These are phyloP conservation scores for Pseudomyrmex dendroicus DNA, from an alignment of 1,140 invertebrate genomes.

Conservation along the genomic window DNA sequence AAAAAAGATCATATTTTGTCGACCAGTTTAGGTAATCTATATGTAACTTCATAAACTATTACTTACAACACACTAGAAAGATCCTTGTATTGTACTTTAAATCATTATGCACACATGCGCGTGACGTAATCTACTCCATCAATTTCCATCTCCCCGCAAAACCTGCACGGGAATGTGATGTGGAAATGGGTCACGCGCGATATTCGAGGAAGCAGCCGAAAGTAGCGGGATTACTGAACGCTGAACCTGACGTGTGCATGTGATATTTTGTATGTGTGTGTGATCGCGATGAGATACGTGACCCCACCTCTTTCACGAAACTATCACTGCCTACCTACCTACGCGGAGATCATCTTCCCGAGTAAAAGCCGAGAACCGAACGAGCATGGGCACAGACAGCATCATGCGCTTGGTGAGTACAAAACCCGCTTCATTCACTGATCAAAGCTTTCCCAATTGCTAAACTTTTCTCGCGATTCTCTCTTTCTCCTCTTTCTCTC, in stretches of 20 bases:
- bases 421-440: slow-evolving; percentile 67
- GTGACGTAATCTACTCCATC: neutral
- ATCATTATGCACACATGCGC: too few species aligned
- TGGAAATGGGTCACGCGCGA: slow-evolving; percentile 8
- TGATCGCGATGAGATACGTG: slow-evolving; percentile 48
- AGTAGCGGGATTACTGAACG: slow-evolving; percentile 14
- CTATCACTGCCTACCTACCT: slow-evolving; percentile 61
- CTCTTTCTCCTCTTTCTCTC: slow-evolving; percentile 12
- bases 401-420: slow-evolving; percentile 81
- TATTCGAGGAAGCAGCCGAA: slow-evolving; percentile 36
- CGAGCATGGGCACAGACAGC: slow-evolving; percentile 73
- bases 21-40: too few species aligned
- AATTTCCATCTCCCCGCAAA: neutral
- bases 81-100: too few species aligned
- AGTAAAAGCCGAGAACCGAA: slow-evolving; percentile 77
- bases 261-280: slow-evolving; percentile 32
- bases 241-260: slow-evolving; percentile 16
- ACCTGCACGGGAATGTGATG: neutral
- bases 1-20: too few species aligned
- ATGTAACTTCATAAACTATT: too few species aligned
- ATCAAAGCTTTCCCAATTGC: slow-evolving; percentile 46
- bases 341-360: slow-evolving; percentile 71
- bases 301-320: slow-evolving; percentile 67
- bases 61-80: too few species aligned
- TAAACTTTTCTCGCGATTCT: slow-evolving; percentile 30